A percentile compares a stretch with the other conserved stretches of the same genome.
Evolutionary conservation across 2,888 invertebrate species (phyloP).

Genomic region (Chouioia cunea): DNA sequence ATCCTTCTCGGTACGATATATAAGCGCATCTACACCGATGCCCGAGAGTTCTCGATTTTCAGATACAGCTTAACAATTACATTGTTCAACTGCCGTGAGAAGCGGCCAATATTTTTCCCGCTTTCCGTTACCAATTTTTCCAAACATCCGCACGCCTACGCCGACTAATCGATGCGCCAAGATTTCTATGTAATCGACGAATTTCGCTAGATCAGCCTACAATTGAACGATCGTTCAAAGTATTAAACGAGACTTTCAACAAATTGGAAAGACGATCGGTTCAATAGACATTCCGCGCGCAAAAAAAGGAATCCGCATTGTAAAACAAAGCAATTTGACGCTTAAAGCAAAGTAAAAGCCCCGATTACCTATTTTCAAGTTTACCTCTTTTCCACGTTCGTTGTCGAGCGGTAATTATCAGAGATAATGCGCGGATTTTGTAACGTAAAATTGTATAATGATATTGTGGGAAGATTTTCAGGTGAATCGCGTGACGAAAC

Average conservation of each 20-base stretch:
- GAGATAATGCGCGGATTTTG: slow-evolving; percentile 33
- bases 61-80: background rate
- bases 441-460: slow-evolving; percentile 41
- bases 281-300: no score
- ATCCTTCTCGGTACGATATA: background rate
- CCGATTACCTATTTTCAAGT: background rate
- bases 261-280: no score
- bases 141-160: no score
- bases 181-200: no score
- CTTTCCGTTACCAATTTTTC: background rate
- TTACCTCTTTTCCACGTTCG: slow-evolving; percentile 1
- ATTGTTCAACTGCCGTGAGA: no score
- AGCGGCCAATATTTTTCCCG: background rate
- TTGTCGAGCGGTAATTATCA: slow-evolving; percentile 27
- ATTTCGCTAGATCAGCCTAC: no score
- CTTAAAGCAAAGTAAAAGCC: background rate
- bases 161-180: no score
- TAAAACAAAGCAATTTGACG: slow-evolving; percentile 3
- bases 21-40: slow-evolving; percentile 35
- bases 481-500: slow-evolving; percentile 32
- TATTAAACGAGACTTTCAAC: no score
- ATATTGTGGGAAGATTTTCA: slow-evolving; percentile 41
- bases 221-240: no score
- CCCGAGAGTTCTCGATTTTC: background rate
- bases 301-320: no score